Evolutionary conservation across 2,888 invertebrate genomes (phyloP), one percentile per base, ranked within the genome.

Genomic region (Seira musarum): DNA sequence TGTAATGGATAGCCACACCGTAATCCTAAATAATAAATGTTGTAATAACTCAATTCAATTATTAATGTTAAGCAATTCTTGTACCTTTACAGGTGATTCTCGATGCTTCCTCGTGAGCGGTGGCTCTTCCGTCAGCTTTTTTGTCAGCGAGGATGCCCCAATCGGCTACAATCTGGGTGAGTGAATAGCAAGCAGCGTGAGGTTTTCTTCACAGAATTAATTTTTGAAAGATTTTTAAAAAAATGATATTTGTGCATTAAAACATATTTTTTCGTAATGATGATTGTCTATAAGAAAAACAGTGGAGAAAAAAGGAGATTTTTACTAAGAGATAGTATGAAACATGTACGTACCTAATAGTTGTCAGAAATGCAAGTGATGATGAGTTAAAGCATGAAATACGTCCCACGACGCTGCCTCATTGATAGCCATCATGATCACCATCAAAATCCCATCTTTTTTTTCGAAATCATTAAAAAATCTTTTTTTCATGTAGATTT

Each of bases 81-180:
- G 77, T 76, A 69, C 72, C 71, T 49, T 83, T 82, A 8, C 81
- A 86, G 86, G 85, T 84, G 86, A 86, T 80, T 85, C 85, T 70
- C 92, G 96, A 88, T 97, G 97, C 88, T 97, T 95, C 89, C 90
- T 97, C 88, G 94, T 95, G 90, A 95, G 94, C 87, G 96, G 96
- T 49, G 95, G 95, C 64, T 95, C 96, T 0, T 95, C 96, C 68
- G 96, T 96, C 89, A 96, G 94, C 89, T 95, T 97, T 89, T 94
- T 96, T 89, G 95, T 96, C 87, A 93, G 94, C 88, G 97, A 97
- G 90, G 95, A 95, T 88, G 91, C 93, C 66, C 91, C 93, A 19
- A 93, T 96, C 64, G 95, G 96, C 82, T 93, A 93, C 85, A 91
- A 93, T 67, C 92, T 96, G 80, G 96, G 96, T 89, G 85, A 87